Conservation (phyloP, 2,888 invertebrate genomes). For the Cantharis lateralis region DNA sequence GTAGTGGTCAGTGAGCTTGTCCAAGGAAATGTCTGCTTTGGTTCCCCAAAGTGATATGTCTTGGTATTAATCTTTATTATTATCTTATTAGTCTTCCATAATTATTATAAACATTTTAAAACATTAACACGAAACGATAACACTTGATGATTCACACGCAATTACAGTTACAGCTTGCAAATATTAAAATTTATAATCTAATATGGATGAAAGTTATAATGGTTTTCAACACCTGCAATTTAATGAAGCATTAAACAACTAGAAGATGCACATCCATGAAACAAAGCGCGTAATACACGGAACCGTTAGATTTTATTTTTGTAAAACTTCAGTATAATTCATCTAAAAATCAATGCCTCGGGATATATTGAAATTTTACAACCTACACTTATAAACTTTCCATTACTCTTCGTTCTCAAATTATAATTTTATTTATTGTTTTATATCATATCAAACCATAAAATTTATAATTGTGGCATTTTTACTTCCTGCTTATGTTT, state of each 20-base stretch:
- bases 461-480: neutral
- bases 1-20: neutral
- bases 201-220: slow-evolving; percentile 12
- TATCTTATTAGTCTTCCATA: neutral
- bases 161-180: neutral
- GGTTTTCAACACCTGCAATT: slow-evolving; percentile 20
- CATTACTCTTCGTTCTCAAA: neutral
- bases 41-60: neutral
- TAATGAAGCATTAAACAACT: slow-evolving; percentile 17
- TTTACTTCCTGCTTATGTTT: neutral
- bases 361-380: neutral
- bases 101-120: neutral
- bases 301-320: slow-evolving; percentile 4
- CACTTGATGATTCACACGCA: neutral
- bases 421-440: neutral
- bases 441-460: neutral
- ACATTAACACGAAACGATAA: neutral
- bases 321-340: neutral
- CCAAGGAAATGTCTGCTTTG: neutral
- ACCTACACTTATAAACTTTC: neutral
- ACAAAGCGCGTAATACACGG: slow-evolving; percentile 18
- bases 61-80: neutral
- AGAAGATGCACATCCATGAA: slow-evolving; percentile 15
- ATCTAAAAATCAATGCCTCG: neutral
- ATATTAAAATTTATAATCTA: slow-evolving; percentile 5